A percentile compares a stretch with the other conserved stretches of the same genome.
Evolutionary conservation across 2,888 invertebrate species (phyloP).

Genomic region (Coelinius sp.): DNA sequence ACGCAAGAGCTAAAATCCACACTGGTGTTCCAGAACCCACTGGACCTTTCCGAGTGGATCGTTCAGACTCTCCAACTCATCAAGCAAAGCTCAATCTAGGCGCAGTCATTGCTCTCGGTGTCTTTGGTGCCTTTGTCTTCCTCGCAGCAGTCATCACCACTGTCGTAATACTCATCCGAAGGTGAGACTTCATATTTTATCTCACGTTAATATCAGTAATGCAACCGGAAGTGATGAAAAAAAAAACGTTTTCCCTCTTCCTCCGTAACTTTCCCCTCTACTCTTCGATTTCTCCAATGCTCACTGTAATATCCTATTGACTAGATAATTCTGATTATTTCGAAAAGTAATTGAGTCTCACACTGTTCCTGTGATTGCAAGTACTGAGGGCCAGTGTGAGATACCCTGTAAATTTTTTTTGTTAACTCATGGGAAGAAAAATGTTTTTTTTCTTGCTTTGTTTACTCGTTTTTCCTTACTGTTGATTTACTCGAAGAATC

Average conservation of each 20-base stretch:
- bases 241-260: background rate
- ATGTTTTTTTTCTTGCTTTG: background rate
- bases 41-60: conserved; percentile 74
- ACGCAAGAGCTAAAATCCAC: conserved; percentile 63
- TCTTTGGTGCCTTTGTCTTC: conserved; percentile 92
- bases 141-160: conserved; percentile 91
- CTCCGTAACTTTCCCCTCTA: background rate
- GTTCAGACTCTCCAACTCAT: conserved; percentile 61
- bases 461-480: background rate
- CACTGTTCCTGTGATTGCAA: conserved; percentile 10
- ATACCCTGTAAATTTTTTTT: background rate
- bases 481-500: background rate
- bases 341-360: background rate
- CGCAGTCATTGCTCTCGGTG: conserved; percentile 89
- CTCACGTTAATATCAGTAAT: background rate
- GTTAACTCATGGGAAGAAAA: background rate
- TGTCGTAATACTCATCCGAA: conserved; percentile 88
- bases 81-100: conserved; percentile 84
- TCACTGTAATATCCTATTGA: conserved; percentile 14
- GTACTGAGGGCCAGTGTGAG: background rate
- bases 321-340: background rate
- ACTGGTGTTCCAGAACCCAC: conserved; percentile 70
- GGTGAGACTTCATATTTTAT: conserved; percentile 74
- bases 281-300: conserved; percentile 14
- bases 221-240: conserved; percentile 25